Conservation (phyloP, 2,888 invertebrate genomes). For the Liopterus haemorrhoidalis region DNA sequence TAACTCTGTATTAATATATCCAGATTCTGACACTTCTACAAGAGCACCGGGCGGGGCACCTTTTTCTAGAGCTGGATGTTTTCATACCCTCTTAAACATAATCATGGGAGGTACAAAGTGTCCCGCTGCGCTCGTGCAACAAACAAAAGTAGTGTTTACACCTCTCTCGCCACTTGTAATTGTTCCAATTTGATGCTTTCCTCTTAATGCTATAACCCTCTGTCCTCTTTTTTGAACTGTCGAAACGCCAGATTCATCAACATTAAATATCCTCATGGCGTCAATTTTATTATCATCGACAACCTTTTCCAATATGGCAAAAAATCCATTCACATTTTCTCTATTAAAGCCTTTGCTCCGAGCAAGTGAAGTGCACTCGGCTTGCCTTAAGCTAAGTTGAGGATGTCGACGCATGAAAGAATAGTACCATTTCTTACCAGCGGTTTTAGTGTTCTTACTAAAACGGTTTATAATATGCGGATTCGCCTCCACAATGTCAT, state of each 20-base stretch:
- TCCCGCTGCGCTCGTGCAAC: constrained; percentile 7
- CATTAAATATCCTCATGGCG: constrained; percentile 2
- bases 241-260: constrained; percentile 7
- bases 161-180: constrained; percentile 11
- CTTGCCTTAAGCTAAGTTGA: constrained; percentile 22
- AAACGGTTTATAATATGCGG: neutral
- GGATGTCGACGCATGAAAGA: constrained; percentile 20
- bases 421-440: constrained; percentile 4
- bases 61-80: too few species aligned
- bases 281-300: neutral
- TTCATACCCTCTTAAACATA: too few species aligned
- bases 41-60: too few species aligned
- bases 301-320: neutral
- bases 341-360: constrained; percentile 24
- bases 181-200: constrained; percentile 7
- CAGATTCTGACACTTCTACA: too few species aligned
- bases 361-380: constrained; percentile 25
- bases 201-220: neutral
- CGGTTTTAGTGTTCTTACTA: neutral
- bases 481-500: neutral
- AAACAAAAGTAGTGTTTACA: constrained; percentile 5
- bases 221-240: constrained; percentile 4
- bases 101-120: too few species aligned
- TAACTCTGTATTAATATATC: too few species aligned
- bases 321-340: constrained; percentile 16